These are phyloP conservation scores for Euthynnus affinis DNA, from an alignment of 2,797 vertebrate species.

Conservation along the genomic window DNA sequence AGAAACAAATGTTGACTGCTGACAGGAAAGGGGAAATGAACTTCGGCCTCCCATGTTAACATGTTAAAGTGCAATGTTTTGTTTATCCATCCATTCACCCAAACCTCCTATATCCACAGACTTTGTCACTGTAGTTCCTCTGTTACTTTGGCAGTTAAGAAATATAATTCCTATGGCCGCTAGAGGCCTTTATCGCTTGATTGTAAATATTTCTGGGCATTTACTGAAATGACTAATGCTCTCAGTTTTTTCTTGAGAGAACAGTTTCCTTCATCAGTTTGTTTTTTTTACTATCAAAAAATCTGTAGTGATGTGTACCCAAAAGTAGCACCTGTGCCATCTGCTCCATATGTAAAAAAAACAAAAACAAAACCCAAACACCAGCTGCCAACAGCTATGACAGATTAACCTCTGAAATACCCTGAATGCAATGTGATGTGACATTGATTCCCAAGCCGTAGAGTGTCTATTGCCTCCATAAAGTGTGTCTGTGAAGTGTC, in stretches of 20 bases:
- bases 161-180: too few relatives aligned
- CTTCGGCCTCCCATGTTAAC: too few relatives aligned
- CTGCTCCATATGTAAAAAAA: conserved; percentile 14
- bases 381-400: neutral
- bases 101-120: too few relatives aligned
- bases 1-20: neutral
- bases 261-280: neutral
- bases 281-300: conserved; percentile 9
- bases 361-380: conserved; percentile 13
- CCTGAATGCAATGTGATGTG: conserved; percentile 28
- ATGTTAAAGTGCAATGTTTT: too few relatives aligned
- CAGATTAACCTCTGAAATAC: conserved; percentile 32
- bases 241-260: neutral
- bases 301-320: conserved; percentile 2
- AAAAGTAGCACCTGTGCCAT: conserved; percentile 22
- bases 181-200: too few relatives aligned
- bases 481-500: conserved; percentile 64
- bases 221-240: too few relatives aligned
- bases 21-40: too few relatives aligned
- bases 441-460: conserved; percentile 41
- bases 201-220: too few relatives aligned
- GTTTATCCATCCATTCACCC: too few relatives aligned
- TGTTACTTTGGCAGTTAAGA: too few relatives aligned
- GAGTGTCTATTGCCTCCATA: conserved; percentile 48
- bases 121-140: too few relatives aligned